phyloP scores from a whole-genome alignment of 2,113 vertebrate genomes.

The Catagonus wagneri region DNA sequence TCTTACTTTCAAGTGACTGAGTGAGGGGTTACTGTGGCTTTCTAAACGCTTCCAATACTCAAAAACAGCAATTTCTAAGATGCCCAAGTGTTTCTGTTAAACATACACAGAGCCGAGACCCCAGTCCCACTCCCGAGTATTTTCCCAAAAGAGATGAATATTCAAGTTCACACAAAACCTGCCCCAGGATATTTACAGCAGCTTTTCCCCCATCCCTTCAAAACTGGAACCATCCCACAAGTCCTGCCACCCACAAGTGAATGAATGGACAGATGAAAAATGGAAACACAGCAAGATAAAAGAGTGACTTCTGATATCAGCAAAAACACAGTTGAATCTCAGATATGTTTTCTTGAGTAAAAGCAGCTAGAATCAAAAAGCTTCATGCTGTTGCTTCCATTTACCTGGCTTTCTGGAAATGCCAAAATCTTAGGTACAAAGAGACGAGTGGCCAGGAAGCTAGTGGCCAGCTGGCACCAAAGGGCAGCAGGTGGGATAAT shows the following conservation, averaged over 20 bases:
- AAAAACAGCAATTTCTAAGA: not conserved
- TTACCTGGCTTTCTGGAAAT: not conserved
- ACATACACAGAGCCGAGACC: too few species aligned
- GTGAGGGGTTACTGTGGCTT: not conserved
- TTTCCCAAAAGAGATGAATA: not conserved
- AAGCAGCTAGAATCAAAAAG: not conserved
- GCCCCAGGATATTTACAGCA: rapidly evolving
- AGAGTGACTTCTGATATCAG: not conserved
- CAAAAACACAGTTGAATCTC: rapidly evolving
- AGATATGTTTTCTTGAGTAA: not conserved
- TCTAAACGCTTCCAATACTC: not conserved
- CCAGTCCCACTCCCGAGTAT: too few species aligned
- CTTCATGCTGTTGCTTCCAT: not conserved
- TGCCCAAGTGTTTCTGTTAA: rapidly evolving
- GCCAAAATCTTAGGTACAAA: not conserved
- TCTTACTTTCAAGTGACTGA: not conserved
- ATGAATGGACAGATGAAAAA: not conserved
- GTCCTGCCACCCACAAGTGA: not conserved
- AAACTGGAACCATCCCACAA: not conserved
- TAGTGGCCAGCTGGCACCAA: rapidly evolving
- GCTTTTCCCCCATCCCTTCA: not conserved
- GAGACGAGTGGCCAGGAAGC: not conserved
- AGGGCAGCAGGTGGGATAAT: not conserved
- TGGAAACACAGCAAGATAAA: too few species aligned
- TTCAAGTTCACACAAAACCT: not conserved